Percentiles rank a stretch among this genome's conserved stretches.
These are phyloP conservation scores for Scaptomyza cyrtandrae DNA, from an alignment of 2,888 invertebrate species.

Conservation along the genomic window DNA sequence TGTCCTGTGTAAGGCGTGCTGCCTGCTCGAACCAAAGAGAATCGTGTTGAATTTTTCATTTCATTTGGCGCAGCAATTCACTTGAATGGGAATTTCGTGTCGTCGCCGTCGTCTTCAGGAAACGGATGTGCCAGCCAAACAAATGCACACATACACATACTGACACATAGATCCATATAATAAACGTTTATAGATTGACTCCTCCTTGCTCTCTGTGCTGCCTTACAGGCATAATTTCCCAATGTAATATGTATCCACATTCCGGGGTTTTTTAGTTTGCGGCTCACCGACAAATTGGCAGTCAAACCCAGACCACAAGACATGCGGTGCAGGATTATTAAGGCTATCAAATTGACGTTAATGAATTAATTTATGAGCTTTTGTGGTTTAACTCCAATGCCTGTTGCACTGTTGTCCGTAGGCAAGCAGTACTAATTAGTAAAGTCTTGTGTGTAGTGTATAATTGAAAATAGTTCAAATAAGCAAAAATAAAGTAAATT, in stretches of 20 bases:
- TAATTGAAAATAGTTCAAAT: conserved; percentile 38
- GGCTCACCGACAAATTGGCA: conserved; percentile 41
- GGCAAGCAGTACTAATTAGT: conserved; percentile 48
- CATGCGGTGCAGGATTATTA: conserved; percentile 61
- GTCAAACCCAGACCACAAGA: conserved; percentile 33
- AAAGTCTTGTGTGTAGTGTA: not conserved
- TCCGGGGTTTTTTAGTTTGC: conserved; percentile 34
- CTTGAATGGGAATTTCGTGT: conserved; percentile 81
- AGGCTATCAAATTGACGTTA: conserved; percentile 77
- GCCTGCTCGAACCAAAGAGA: conserved; percentile 33
- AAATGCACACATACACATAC: conserved; percentile 63
- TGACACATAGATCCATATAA: conserved; percentile 63
- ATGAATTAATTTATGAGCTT: conserved; percentile 79
- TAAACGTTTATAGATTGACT: conserved; percentile 73
- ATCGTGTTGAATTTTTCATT: conserved; percentile 82
- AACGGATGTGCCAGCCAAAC: conserved; percentile 78
- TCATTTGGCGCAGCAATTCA: conserved; percentile 83
- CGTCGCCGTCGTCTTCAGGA: conserved; percentile 66
- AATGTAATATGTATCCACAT: conserved; percentile 20
- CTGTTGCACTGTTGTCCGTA: conserved; percentile 41
- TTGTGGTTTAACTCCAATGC: conserved; percentile 48
- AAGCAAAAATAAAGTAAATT: conserved; percentile 6
- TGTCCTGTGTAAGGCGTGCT: conserved; percentile 44
- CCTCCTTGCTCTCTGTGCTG: conserved; percentile 22
- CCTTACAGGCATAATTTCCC: conserved; percentile 53